Evolutionary conservation across 2,888 invertebrate genomes (phyloP), one percentile per base, ranked within the genome.

Genomic region (Dryocosmus kuriphilus): DNA sequence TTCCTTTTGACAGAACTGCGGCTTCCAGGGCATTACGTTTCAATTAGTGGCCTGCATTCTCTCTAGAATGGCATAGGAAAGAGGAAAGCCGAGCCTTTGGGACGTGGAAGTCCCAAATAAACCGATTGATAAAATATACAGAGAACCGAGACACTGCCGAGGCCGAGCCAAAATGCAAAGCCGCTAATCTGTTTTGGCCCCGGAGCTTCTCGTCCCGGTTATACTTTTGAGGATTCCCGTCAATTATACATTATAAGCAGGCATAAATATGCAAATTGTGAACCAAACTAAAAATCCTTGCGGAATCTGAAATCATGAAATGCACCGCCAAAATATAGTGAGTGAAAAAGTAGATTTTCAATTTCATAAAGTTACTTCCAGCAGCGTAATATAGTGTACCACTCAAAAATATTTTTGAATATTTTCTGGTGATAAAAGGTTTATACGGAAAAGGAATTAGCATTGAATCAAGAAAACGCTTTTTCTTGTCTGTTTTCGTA

Each of bases 221-320:
- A 55, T 75, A 35, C 75, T 30, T 63, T 83, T 46, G 35, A 57
- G 84, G 82, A 84, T 86, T 86, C 83, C 82, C 86, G 86, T 86
- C 87, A 87, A 87, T 87, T 87, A 87, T 88, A 86, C 87, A 87
- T 88, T 87, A 86, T 88, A 87, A 87, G 86, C 86, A 87, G 87
- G 86, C 83, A 87, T 87, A 87, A 87, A 84, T 87, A 87, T 87
- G 87, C 84, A 87, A 85, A 87, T 85, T 77, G 75, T 22, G 51
- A 35, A 75, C 62, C 78, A 67, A 38, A 46, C 41, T 67, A 67
- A 67, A 67, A 67, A 67, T 46, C 41, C 11, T 46, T 19, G 9
- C 11, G 19, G 46, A 41, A 46, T 41, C 19, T 51, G 8, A 51
- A 51, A 51, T 24, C 19, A 22, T 22, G 38, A 65, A 65, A 65